Evolutionary conservation across 2,888 invertebrate species (phyloP), one percentile per base, ranked within the genome.

Genomic region (Alentia gelatinosa): DNA sequence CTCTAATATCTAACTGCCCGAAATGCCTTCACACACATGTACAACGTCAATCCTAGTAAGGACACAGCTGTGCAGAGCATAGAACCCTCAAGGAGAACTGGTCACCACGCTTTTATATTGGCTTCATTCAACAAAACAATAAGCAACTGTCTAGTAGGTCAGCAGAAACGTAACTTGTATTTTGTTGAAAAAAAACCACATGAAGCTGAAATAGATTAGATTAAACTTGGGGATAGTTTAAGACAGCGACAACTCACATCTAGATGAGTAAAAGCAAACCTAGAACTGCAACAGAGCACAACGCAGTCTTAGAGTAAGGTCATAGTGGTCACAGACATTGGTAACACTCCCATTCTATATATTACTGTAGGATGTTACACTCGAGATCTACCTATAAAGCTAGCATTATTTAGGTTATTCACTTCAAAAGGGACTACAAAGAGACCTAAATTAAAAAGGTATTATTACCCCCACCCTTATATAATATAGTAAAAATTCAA

Each of bases 251-350:
- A 86, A 47, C 47, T 86, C 86, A 86, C 86, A 47, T 86, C 86
- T 86, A 86, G 86, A 86, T 86, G 86, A 86, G 50, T 86, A 86
- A 86, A 86, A 86, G 86, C 86, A 86, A 86, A 86, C 86, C 86
- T 86, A 86, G 86, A 86, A 86, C 86, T 86, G 86, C 86, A 86
- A 86, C 15, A 86, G 47, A 86, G 86, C 26, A 86, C 12, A 86
- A 23, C 1, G 39, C 47, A 86, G 42, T 86, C 50, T 86, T 79
- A 79, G 79, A 86, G 26, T 86, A 47, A n/a, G 26, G n/a, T n/a
- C 5, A n/a, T n/a, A n/a, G n/a, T n/a, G n/a, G n/a, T n/a, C n/a
- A 56, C 56, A 56, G 56, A 56, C n/a, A 33, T n/a, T 37, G 23
- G 75, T 75, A 30, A 75, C 75, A 75, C n/a, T 50, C 50, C 50